A percentile compares a stretch with the other conserved stretches of the same genome.
phyloP scores from a whole-genome alignment of 2,888 invertebrate genomes.

The Lordiphosa andalusiaca region DNA sequence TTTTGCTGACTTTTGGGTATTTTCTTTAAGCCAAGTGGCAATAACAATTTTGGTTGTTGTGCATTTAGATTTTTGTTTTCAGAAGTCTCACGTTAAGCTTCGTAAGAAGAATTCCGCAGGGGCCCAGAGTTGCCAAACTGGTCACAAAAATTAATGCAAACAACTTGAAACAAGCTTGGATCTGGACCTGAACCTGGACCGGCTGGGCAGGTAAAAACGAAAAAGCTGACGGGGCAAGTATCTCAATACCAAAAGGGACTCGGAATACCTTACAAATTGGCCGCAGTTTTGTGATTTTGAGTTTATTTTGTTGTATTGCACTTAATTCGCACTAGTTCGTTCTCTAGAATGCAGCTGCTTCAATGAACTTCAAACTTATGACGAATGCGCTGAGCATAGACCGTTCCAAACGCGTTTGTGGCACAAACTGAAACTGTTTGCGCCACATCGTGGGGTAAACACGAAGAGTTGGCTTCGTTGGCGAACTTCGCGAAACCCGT shows the following conservation, averaged over 20 bases:
- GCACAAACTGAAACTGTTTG: slow-evolving; percentile 70
- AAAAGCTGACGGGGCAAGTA: slow-evolving; percentile 35
- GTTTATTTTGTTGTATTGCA: too few relatives aligned
- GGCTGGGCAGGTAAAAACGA: slow-evolving; percentile 30
- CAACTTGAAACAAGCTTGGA: slow-evolving; percentile 39
- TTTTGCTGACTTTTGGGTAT: slow-evolving; percentile 28
- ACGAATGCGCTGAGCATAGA: slow-evolving; percentile 27
- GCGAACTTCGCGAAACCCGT: slow-evolving; percentile 1
- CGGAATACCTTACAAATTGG: too few relatives aligned
- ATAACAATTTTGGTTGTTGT: slow-evolving; percentile 25
- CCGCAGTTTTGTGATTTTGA: too few relatives aligned
- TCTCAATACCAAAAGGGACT: background rate
- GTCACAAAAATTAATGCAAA: slow-evolving; percentile 38
- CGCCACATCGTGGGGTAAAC: background rate
- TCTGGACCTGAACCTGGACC: background rate
- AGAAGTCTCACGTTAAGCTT: slow-evolving; percentile 1
- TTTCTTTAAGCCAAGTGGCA: slow-evolving; percentile 23
- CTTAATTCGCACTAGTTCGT: too few relatives aligned
- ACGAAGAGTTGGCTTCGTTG: slow-evolving; percentile 1
- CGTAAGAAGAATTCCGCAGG: slow-evolving; percentile 3
- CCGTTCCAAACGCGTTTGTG: slow-evolving; percentile 75
- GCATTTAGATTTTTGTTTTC: slow-evolving; percentile 24
- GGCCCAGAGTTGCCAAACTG: slow-evolving; percentile 36
- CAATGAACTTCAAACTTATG: background rate
- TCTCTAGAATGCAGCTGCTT: too few relatives aligned